Evolutionary conservation across 2,113 vertebrate genomes (phyloP).

Genomic region (Guaruba guarouba): DNA sequence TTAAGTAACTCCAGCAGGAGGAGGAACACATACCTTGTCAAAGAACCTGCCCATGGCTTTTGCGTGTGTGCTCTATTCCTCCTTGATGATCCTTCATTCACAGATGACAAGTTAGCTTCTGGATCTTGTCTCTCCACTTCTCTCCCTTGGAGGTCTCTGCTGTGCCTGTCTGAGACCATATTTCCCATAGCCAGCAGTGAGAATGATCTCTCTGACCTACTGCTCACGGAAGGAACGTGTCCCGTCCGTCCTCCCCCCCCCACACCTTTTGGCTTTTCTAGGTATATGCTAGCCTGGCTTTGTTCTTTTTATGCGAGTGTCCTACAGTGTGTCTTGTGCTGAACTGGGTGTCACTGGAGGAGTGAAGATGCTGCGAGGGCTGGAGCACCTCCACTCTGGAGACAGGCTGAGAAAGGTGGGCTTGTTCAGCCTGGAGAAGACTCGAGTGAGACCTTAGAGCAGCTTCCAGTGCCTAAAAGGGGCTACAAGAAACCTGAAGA

Average conservation of each 20-base stretch:
- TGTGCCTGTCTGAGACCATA: neutral
- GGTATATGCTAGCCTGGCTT: neutral
- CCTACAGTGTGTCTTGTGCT: neutral
- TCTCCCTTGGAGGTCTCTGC: neutral
- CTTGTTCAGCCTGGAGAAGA: neutral
- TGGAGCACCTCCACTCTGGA: neutral
- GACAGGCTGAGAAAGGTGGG: neutral
- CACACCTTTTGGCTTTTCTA: neutral
- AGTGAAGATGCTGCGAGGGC: neutral
- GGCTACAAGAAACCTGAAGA: neutral
- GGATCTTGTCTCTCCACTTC: neutral
- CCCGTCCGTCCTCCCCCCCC: fast-evolving
- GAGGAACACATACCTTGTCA: neutral
- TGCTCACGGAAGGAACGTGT: neutral
- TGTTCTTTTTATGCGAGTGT: neutral
- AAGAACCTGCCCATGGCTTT: neutral
- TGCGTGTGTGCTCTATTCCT: neutral
- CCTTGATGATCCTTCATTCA: neutral
- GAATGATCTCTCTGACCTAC: neutral
- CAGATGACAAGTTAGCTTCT: neutral
- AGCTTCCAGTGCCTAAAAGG: neutral
- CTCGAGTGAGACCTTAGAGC: neutral
- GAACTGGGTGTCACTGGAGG: neutral
- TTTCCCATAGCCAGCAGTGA: neutral
- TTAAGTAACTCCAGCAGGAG: neutral